These are phyloP conservation scores for Pipistrellus pygmaeus DNA, from an alignment of 2,797 vertebrate species.

Conservation along the genomic window DNA sequence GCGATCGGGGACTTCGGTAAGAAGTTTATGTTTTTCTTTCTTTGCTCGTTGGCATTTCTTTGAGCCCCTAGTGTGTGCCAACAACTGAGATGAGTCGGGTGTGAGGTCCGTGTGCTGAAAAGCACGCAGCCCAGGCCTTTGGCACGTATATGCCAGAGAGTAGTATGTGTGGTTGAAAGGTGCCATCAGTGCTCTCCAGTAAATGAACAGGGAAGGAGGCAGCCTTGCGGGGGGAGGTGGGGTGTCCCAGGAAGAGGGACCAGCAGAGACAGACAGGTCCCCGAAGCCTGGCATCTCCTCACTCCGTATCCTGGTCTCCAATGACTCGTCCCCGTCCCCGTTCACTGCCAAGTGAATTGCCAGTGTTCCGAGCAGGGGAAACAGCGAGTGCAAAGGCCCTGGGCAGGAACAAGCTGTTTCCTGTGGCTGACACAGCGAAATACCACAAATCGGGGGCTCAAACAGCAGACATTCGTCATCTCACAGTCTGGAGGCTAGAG, in stretches of 20 bases:
- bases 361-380: not conserved
- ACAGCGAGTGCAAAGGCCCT: not conserved
- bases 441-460: not conserved
- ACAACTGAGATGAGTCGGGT: not conserved
- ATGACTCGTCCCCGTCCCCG: not conserved
- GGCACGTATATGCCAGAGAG: fast-evolving
- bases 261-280: not conserved
- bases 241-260: not conserved
- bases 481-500: not conserved
- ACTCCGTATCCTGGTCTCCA: not conserved
- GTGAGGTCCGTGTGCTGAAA: not conserved
- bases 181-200: not conserved
- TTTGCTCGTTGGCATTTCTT: not conserved
- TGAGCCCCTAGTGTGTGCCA: not conserved
- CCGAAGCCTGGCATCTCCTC: not conserved
- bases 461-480: not conserved
- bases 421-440: not conserved
- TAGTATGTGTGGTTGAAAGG: not conserved
- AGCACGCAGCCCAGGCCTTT: not conserved
- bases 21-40: not conserved
- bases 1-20: not conserved
- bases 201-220: not conserved
- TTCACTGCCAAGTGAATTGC: not conserved
- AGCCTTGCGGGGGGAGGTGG: not conserved
- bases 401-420: not conserved